Evolutionary conservation across 2,113 vertebrate species (phyloP).

Genomic region (Lucifuga dentata): DNA sequence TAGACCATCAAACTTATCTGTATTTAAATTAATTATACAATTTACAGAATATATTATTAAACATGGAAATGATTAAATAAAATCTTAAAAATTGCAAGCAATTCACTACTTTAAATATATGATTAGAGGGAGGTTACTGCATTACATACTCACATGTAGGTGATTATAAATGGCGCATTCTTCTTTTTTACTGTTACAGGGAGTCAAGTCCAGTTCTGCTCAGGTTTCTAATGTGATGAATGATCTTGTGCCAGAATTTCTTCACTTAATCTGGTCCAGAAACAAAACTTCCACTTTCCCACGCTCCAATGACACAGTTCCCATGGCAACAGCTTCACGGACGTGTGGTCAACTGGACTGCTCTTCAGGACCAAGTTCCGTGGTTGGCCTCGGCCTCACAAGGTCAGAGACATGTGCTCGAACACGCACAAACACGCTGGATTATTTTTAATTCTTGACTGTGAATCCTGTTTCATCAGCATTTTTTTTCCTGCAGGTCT

Average conservation of each 20-base stretch:
- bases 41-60: no score
- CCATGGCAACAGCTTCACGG: not conserved
- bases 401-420: constrained; percentile 73
- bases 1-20: no score
- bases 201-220: not conserved
- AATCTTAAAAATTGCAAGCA: no score
- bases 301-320: not conserved
- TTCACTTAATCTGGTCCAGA: not conserved
- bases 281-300: not conserved
- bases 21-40: no score
- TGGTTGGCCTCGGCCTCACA: constrained; percentile 74
- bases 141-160: no score
- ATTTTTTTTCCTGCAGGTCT: constrained; percentile 63
- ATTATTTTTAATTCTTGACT: not conserved
- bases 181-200: not conserved
- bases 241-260: not conserved
- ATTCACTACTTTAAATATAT: no score
- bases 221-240: constrained; percentile 48
- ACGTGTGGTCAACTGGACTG: constrained; percentile 53
- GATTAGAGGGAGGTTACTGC: no score
- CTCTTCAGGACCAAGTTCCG: constrained; percentile 12
- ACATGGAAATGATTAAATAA: no score
- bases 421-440: not conserved
- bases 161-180: no score
- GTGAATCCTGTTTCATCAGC: not conserved